These are phyloP conservation scores for Syrrhaptes paradoxus DNA, from an alignment of 2,113 vertebrate genomes.

Conservation along the genomic window DNA sequence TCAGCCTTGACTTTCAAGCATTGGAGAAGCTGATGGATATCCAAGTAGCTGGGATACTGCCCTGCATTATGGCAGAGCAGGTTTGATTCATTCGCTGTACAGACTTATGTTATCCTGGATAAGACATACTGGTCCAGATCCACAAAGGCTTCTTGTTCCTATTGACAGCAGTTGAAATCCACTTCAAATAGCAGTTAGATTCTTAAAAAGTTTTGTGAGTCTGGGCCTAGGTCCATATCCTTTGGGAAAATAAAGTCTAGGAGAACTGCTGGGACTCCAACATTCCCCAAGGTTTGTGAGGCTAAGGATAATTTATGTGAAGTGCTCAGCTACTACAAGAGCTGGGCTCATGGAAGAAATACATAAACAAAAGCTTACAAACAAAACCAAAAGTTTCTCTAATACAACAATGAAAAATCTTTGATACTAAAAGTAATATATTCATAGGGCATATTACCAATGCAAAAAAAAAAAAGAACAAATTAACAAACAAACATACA, in stretches of 20 bases:
- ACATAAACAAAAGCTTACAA: background rate
- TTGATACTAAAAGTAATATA: background rate
- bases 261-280: background rate
- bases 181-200: background rate
- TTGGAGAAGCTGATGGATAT: background rate
- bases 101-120: background rate
- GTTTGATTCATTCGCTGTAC: background rate
- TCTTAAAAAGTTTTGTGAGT: background rate
- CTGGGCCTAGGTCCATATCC: background rate
- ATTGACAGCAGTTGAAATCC: background rate
- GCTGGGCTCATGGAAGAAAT: background rate
- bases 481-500: background rate
- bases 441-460: background rate
- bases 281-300: background rate
- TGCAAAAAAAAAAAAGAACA: background rate
- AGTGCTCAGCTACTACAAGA: background rate
- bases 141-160: background rate
- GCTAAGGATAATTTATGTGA: background rate
- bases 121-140: background rate
- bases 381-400: background rate
- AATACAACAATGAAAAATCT: background rate
- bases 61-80: background rate
- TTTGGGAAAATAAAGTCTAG: background rate
- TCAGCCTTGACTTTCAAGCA: background rate
- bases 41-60: background rate